Percentiles rank a stretch among this genome's conserved stretches.
phyloP scores from a whole-genome alignment of 1,140 invertebrate genomes.

The Ephestia elutella region DNA sequence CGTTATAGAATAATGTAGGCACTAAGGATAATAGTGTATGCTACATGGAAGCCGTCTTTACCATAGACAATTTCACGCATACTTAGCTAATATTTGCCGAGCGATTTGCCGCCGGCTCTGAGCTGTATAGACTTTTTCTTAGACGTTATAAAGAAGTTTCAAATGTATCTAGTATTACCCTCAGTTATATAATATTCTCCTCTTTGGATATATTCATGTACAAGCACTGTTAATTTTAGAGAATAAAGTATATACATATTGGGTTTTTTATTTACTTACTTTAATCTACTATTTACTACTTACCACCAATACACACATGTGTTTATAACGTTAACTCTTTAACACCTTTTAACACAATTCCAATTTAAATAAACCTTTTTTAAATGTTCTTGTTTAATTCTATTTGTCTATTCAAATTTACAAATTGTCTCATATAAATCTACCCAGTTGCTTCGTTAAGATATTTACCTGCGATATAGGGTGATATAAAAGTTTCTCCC shows the following conservation, averaged over 20 bases:
- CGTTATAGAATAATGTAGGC: neutral
- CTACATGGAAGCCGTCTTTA: constrained; percentile 26
- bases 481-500: constrained; percentile 12
- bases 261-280: too few relatives aligned
- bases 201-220: neutral
- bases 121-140: neutral
- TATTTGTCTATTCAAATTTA: neutral
- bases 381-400: too few relatives aligned
- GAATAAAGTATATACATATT: neutral
- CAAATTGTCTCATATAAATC: constrained; percentile 4
- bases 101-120: constrained; percentile 47
- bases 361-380: too few relatives aligned
- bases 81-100: constrained; percentile 61
- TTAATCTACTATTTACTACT: too few relatives aligned
- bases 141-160: neutral
- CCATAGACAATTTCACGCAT: constrained; percentile 59
- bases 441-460: neutral
- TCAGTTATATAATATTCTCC: neutral
- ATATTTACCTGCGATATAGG: constrained; percentile 1
- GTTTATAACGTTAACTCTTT: too few relatives aligned
- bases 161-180: neutral
- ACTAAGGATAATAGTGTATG: constrained; percentile 40
- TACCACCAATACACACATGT: too few relatives aligned
- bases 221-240: neutral
- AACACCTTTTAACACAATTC: too few relatives aligned